Percentiles rank a stretch among this genome's conserved stretches.
These are phyloP conservation scores for Drosophila paramelanica DNA, from an alignment of 2,888 invertebrate genomes.

Conservation along the genomic window DNA sequence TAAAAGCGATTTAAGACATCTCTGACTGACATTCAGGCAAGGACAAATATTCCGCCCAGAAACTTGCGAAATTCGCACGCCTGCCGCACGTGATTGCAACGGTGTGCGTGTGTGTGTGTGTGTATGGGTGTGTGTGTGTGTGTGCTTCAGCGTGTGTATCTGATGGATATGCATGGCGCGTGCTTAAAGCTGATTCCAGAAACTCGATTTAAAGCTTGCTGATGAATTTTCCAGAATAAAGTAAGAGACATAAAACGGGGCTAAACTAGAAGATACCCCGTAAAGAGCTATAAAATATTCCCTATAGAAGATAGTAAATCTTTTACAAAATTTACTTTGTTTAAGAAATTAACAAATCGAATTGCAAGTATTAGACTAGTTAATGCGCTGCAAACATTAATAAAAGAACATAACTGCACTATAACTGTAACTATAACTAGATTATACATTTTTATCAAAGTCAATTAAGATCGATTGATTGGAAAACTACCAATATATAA, in stretches of 20 bases:
- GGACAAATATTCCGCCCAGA: slow-evolving; percentile 62
- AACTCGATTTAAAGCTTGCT: slow-evolving; percentile 29
- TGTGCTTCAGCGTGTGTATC: slow-evolving; percentile 41
- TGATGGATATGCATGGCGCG: slow-evolving; percentile 39
- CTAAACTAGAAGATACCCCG: neutral
- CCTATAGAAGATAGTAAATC: no score
- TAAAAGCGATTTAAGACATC: slow-evolving; percentile 25
- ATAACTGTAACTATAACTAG: neutral
- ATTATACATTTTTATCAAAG: neutral
- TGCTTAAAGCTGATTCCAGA: slow-evolving; percentile 16
- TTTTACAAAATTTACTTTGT: neutral
- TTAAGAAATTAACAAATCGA: neutral
- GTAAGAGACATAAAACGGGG: neutral
- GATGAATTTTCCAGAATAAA: neutral
- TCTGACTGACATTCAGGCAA: slow-evolving; percentile 75
- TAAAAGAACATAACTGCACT: neutral
- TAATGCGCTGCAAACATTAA: slow-evolving; percentile 1
- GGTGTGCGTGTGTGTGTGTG: slow-evolving; percentile 12
- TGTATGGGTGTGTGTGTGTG: slow-evolving; percentile 14
- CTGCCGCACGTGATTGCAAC: slow-evolving; percentile 55
- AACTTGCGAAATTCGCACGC: slow-evolving; percentile 48
- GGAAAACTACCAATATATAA: no score
- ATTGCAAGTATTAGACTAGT: neutral
- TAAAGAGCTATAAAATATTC: neutral
- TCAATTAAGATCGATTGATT: no score